Percentiles rank a stretch among this genome's conserved stretches.
These are phyloP conservation scores for Elaphurus davidianus DNA, from an alignment of 2,113 vertebrate genomes.

Conservation along the genomic window DNA sequence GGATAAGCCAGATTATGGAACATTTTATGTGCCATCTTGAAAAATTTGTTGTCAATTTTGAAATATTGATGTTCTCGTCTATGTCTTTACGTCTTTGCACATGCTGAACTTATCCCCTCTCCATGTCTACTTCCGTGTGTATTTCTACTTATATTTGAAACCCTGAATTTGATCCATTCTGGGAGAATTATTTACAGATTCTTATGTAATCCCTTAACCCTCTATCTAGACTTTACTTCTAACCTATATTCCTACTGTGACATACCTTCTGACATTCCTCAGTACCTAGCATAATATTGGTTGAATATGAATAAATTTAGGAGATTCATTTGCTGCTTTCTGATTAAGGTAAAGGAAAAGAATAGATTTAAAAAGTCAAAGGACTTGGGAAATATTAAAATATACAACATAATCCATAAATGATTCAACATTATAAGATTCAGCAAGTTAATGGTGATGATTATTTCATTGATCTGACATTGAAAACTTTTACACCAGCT, in stretches of 20 bases:
- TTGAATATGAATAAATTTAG: background rate
- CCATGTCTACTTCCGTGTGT: background rate
- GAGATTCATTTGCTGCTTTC: background rate
- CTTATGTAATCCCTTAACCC: background rate
- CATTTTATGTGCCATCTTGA: background rate
- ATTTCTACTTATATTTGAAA: background rate
- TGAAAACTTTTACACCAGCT: background rate
- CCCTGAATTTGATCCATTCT: background rate
- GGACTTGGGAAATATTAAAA: background rate
- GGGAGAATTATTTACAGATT: background rate
- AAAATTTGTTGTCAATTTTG: background rate
- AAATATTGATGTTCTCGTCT: background rate
- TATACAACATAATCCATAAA: background rate
- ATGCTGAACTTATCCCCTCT: background rate
- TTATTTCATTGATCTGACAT: background rate
- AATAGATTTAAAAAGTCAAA: background rate
- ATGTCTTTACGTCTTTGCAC: background rate
- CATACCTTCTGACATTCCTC: background rate
- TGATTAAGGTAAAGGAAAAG: background rate
- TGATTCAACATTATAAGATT: background rate
- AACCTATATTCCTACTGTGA: background rate
- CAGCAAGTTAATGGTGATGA: background rate
- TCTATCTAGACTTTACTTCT: constrained; percentile 4
- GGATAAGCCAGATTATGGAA: background rate
- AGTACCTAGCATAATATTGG: background rate